Evolutionary conservation across 2,113 vertebrate species (phyloP), one percentile per base, ranked within the genome.

Genomic region (Vulpes lagopus): DNA sequence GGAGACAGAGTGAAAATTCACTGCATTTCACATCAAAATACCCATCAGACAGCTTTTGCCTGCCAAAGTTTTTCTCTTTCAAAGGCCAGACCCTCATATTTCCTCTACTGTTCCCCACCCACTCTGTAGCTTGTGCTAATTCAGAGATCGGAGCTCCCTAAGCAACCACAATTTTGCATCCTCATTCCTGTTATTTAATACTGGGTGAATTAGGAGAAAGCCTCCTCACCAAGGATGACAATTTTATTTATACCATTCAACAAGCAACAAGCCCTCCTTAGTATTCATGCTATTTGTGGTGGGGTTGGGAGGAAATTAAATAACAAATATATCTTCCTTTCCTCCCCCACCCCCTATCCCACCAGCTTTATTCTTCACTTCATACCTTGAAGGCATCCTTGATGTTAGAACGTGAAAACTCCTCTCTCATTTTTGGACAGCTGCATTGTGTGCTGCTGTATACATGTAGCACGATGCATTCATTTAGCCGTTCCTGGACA

Each of bases 131-230:
- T 10, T 78, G 11, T 55, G 64, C n/a, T 53, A 84, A 22, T 53
- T 80, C 86, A 55, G 23, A 80, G 43, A 76, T 43, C 7, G 17
- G 5, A 22, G n/a, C 76, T 90, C n/a, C 69, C 38, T 57, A 60
- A 12, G 78, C 30, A 20, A 73, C 85, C 49, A 59, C n/a, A 65
- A n/a, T 73, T 12, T 73, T 59, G 22, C 53, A 79, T 94, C 76
- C 74, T 89, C 53, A 7, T 53, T 25, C 51, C 89, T 62, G 53
- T 83, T 71, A 74, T 60, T 89, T 74, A 87, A 91, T 80, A 83
- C 57, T 23, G 32, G 64, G 55, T 92, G 55, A 86, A 57, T 81
- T 93, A 38, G 62, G 89, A 80, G 82, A 96, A 92, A 82, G 35
- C 69, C 19, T 86, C 85, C 14, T 5, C 55, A 19, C 80, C 78